Base-by-base conservation (phyloP, 2,113 vertebrate species). In the Philantomba maxwellii region DNA sequence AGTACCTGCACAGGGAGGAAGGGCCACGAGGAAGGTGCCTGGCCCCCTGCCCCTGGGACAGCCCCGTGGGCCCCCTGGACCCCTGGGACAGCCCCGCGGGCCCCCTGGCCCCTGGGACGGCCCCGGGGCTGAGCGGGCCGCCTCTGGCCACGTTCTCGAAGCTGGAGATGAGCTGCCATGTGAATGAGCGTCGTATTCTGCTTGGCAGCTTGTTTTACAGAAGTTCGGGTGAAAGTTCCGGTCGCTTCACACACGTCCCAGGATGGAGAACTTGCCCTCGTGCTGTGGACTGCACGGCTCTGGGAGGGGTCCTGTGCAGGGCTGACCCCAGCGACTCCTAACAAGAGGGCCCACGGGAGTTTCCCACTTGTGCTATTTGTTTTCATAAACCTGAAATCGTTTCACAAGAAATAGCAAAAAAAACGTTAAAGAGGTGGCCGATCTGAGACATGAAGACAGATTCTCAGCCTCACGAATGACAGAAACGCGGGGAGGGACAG, bases 141-240 rank as follows among this genome's bases (percentile, higher is more conserved):
- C n/a, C 25, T n/a, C 58, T n/a, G 62, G n/a, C 66, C 25, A 0
- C 5, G 2, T 10, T 33, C 80, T 58, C 39, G 2, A 28, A 45
- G 66, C 28, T 39, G 51, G 11, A 23, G 87, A 16, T 47, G 66
- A 36, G 47, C 11, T 11, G 43, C 16, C 10, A 4, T 33, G 12
- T 25, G 28, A 3, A 3, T 16, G 2, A 8, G 21, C 5, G 2
- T 17, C 1, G 7, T 1, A 3, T 23, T 15, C n/a, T 12, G 5
- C 1, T 28, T 2, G 1, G 55, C 26, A 36, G 80, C 47, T 19
- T 64, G n/a, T 33, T 16, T 11, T 47, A 30, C 30, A 23, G 58
- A 16, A 14, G 45, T 33, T 1, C 11, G 83, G 77, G 30, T 30
- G 6, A 33, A 17, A 1, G 36, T 17, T 47, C 60, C 4, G 15